Conservation (phyloP, 2,797 vertebrate species). For the Coranthus polyacanthus region DNA sequence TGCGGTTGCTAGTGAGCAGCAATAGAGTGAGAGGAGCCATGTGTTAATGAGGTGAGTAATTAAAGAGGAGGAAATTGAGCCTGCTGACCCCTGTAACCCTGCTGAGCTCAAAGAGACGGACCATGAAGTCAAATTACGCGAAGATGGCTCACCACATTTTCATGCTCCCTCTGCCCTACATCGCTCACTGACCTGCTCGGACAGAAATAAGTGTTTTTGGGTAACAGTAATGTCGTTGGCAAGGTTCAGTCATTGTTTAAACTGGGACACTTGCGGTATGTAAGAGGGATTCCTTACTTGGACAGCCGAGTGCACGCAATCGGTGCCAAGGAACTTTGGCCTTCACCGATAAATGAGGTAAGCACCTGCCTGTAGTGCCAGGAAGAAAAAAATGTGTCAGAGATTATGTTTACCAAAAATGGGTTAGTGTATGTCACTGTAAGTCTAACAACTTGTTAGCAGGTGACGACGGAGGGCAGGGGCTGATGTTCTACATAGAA, state of each 20-base stretch:
- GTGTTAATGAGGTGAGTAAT: slow-evolving; percentile 84
- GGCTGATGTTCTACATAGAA: too few species aligned
- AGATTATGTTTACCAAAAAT: slow-evolving; percentile 11
- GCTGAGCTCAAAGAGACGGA: slow-evolving; percentile 51
- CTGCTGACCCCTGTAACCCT: slow-evolving; percentile 70
- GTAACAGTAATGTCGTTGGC: slow-evolving; percentile 5
- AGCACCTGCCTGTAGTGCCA: slow-evolving; percentile 13
- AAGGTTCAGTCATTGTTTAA: slow-evolving; percentile 5
- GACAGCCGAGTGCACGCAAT: background rate
- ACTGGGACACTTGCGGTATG: slow-evolving; percentile 5
- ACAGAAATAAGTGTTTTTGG: slow-evolving; percentile 26
- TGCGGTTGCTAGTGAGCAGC: slow-evolving; percentile 47
- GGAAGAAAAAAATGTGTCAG: slow-evolving; percentile 19
- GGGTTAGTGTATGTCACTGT: background rate
- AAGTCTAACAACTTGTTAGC: too few species aligned
- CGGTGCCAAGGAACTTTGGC: slow-evolving; percentile 39
- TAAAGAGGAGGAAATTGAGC: slow-evolving; percentile 74
- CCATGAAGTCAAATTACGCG: slow-evolving; percentile 57
- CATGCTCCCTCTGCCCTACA: slow-evolving; percentile 27
- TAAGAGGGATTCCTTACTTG: slow-evolving; percentile 26
- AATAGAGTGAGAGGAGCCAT: slow-evolving; percentile 59
- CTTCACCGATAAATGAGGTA: slow-evolving; percentile 2
- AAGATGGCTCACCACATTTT: slow-evolving; percentile 31
- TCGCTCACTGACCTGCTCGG: slow-evolving; percentile 27
- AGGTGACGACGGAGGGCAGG: too few species aligned